phyloP scores from a whole-genome alignment of 2,888 invertebrate genomes.

The Cataglyphis albicans region DNA sequence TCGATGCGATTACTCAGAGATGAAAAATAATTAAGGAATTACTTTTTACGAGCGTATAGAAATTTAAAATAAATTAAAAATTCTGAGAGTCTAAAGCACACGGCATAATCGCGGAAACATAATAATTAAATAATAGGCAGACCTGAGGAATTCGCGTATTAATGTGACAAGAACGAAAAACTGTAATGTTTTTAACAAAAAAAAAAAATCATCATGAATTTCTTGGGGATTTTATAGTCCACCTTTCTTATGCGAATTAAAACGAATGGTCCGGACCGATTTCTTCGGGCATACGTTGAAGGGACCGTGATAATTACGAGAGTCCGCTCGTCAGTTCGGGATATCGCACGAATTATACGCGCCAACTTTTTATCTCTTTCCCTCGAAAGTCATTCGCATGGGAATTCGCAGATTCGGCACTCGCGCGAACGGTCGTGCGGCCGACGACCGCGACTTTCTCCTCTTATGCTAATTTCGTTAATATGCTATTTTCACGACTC shows the following conservation, averaged over 20 bases:
- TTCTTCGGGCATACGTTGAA: neutral
- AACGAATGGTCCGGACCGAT: neutral
- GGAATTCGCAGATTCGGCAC: constrained; percentile 74
- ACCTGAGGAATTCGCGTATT: neutral
- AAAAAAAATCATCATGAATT: neutral
- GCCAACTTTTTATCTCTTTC: constrained; percentile 39
- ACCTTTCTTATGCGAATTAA: neutral
- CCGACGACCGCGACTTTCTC: constrained; percentile 84
- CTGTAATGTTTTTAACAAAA: neutral
- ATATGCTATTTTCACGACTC: constrained; percentile 81
- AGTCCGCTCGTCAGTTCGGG: constrained; percentile 9
- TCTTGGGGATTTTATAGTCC: neutral
- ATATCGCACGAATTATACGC: constrained; percentile 54
- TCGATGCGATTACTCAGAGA: neutral
- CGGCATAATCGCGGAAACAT: neutral
- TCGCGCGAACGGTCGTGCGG: constrained; percentile 72
- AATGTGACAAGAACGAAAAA: neutral
- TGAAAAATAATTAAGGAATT: neutral
- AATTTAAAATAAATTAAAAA: neutral
- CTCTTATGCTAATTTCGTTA: constrained; percentile 84
- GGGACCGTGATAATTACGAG: neutral
- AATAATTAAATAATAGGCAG: neutral
- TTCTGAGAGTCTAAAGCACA: neutral
- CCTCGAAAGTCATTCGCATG: constrained; percentile 60
- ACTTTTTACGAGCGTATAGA: neutral